Percentiles rank a stretch among this genome's conserved stretches.
Conservation (phyloP, 2,888 invertebrate genomes). For the Auanema sp. region DNA sequence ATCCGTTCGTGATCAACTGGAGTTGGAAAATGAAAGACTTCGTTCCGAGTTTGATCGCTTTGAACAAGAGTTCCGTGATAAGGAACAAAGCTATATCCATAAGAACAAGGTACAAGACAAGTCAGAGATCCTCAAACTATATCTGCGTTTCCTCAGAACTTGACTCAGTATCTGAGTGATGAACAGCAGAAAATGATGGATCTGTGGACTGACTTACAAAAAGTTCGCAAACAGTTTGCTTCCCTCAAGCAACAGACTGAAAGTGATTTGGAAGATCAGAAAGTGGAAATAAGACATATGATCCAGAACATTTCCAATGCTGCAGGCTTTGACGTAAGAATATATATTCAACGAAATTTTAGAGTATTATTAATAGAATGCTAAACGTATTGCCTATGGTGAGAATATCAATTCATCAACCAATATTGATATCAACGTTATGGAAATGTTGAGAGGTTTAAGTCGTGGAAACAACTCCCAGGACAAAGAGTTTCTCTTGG, state of each 20-base stretch:
- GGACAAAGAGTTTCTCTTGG: too few species aligned
- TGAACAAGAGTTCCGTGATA: slow-evolving; percentile 52
- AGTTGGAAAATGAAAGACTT: slow-evolving; percentile 56
- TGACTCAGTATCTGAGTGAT: slow-evolving; percentile 60
- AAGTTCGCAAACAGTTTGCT: slow-evolving; percentile 59
- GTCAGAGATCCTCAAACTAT: background rate
- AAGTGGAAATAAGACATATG: slow-evolving; percentile 5
- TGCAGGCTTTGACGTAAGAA: too few species aligned
- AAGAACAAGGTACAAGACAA: slow-evolving; percentile 39
- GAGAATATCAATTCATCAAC: too few species aligned
- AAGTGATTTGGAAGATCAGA: slow-evolving; percentile 51
- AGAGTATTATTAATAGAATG: too few species aligned
- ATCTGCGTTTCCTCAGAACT: slow-evolving; percentile 44
- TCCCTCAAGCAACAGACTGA: slow-evolving; percentile 50
- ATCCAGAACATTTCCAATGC: too few species aligned
- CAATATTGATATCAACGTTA: too few species aligned
- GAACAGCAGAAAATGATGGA: slow-evolving; percentile 64
- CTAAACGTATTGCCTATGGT: too few species aligned
- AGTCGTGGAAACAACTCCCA: too few species aligned
- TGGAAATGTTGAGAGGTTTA: too few species aligned
- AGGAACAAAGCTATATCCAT: slow-evolving; percentile 52
- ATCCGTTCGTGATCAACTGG: slow-evolving; percentile 49
- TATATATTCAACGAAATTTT: too few species aligned
- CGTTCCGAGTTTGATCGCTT: slow-evolving; percentile 58
- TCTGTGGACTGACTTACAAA: slow-evolving; percentile 61